Percentiles rank a stretch among this genome's conserved stretches.
phyloP scores from a whole-genome alignment of 2,113 vertebrate species.

The Lepisosteus oculatus region DNA sequence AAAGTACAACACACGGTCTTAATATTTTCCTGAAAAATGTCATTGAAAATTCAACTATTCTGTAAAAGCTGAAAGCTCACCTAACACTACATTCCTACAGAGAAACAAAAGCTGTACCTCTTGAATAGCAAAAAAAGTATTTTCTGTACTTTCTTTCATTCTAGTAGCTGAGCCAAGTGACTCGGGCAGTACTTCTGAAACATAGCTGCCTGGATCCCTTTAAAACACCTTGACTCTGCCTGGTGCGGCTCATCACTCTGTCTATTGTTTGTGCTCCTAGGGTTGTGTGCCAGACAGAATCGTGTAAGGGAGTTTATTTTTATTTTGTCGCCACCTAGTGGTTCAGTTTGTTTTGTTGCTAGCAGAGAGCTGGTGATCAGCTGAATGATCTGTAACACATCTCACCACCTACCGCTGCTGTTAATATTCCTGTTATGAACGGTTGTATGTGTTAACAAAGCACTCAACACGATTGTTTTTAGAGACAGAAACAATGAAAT shows the following conservation, averaged over 20 bases:
- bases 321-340: conserved; percentile 34
- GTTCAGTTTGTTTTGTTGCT: not conserved
- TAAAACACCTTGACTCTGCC: conserved; percentile 8
- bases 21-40: not conserved
- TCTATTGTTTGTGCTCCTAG: conserved; percentile 1
- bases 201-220: conserved; percentile 8
- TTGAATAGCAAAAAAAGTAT: too few relatives aligned
- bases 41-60: not conserved
- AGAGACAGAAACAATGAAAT: not conserved
- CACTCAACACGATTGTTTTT: not conserved
- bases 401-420: not conserved
- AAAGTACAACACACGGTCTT: too few relatives aligned
- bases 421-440: not conserved
- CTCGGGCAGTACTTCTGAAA: conserved; percentile 13
- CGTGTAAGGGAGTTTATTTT: not conserved
- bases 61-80: not conserved
- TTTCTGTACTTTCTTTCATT: not conserved
- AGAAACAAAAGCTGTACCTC: not conserved
- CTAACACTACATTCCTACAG: not conserved
- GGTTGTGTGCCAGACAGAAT: not conserved
- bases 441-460: not conserved
- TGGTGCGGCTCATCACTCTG: not conserved
- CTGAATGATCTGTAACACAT: not conserved
- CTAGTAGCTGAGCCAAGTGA: not conserved
- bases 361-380: not conserved